These are phyloP conservation scores for Myrmecobius fasciatus DNA, from an alignment of 2,113 vertebrate species.

Conservation along the genomic window DNA sequence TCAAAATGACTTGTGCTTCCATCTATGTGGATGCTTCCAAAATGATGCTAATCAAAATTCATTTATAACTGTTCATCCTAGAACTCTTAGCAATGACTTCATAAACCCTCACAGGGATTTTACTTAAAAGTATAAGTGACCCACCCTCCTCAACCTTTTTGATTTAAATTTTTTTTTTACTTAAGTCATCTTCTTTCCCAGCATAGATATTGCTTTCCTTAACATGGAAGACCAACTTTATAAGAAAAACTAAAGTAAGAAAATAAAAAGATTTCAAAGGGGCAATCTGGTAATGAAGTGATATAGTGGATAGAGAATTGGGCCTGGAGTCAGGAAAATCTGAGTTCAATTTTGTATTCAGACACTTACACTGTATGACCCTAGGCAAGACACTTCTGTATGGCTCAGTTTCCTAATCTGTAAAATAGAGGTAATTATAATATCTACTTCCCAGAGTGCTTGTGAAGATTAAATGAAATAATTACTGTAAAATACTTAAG, in stretches of 20 bases:
- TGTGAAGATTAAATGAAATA: neutral
- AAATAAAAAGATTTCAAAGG: neutral
- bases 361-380: neutral
- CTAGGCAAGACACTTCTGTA: neutral
- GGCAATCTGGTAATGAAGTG: neutral
- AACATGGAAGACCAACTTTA: neutral
- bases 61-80: neutral
- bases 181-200: neutral
- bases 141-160: neutral
- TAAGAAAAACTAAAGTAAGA: neutral
- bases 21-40: neutral
- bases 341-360: neutral
- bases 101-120: neutral
- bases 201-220: neutral
- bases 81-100: neutral
- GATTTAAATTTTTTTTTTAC: neutral
- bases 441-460: neutral
- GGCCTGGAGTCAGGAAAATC: neutral
- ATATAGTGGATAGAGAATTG: neutral
- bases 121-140: neutral
- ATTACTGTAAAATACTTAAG: neutral
- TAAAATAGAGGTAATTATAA: neutral
- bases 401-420: neutral
- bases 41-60: neutral
- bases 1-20: neutral